Conservation (phyloP, 2,888 invertebrate species). For the Pristionchus entomophagus region DNA sequence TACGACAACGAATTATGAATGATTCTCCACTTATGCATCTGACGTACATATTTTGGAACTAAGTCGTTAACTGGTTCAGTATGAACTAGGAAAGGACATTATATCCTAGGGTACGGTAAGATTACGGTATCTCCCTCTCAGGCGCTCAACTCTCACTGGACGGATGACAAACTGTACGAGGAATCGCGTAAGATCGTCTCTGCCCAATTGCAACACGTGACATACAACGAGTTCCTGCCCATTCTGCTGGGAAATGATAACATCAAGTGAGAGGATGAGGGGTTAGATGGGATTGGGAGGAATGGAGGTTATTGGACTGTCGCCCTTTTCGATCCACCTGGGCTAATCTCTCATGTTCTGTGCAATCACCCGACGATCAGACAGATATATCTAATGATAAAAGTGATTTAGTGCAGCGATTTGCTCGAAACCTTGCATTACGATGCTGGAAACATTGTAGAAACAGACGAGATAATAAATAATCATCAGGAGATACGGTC, state of each 20-base stretch:
- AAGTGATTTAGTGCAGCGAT: too few species aligned
- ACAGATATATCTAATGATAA: neutral
- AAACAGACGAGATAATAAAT: neutral
- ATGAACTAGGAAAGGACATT: too few species aligned
- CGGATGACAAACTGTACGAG: slow-evolving; percentile 74
- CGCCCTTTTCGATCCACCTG: slow-evolving; percentile 32
- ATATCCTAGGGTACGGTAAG: neutral
- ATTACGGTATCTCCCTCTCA: slow-evolving; percentile 32
- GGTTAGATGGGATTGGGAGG: neutral
- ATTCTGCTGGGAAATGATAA: slow-evolving; percentile 70
- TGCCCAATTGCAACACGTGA: slow-evolving; percentile 80
- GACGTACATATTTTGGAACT: too few species aligned
- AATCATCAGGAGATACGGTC: slow-evolving; percentile 81
- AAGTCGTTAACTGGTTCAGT: too few species aligned
- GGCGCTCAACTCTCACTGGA: slow-evolving; percentile 73
- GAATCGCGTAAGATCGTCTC: slow-evolving; percentile 77
- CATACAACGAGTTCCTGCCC: slow-evolving; percentile 77
- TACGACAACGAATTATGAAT: slow-evolving; percentile 22
- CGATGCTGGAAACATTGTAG: neutral
- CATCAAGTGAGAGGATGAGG: slow-evolving; percentile 56
- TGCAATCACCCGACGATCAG: neutral
- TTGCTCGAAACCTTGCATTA: too few species aligned
- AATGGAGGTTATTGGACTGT: too few species aligned
- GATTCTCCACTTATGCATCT: too few species aligned
- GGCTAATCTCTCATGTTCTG: neutral